Evolutionary conservation across 2,888 invertebrate genomes (phyloP), one percentile per base, ranked within the genome.

Genomic region (Linnaemya vulpina): DNA sequence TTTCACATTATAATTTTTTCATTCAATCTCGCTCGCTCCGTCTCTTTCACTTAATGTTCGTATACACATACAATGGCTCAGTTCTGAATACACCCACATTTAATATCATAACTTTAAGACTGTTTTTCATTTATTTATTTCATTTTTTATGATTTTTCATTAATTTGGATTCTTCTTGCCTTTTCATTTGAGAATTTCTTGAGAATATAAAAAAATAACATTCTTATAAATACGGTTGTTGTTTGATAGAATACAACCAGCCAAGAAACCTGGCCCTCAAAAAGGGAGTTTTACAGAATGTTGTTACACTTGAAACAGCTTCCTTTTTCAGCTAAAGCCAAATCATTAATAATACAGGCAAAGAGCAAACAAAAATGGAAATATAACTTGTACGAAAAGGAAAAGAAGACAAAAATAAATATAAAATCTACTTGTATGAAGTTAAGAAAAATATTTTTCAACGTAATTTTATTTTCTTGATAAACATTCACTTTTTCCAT

Each of bases 61-160:
- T 17, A 46, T 10, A n/a, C 46, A 20, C 20, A 30, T 58, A 20
- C 20, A 10, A 13, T n/a, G 13, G 40, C 25, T 60, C 53, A 3
- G 1, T 58, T 67, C n/a, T 30, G 38, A 40, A 65, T 8, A 13
- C 78, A 46, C 11, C 63, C 51, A 17, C 49, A 65, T 49, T 43
- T 60, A 13, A 58, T 40, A 20, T 40, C 5, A 40, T 17, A 22
- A 58, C n/a, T 40, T 58, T 4, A 10, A 67, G 17, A 30, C 0
- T n/a, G 40, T 49, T 20, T 58, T 68, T 55, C 68, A 62, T 68
- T 81, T 68, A 43, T 68, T 62, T 70, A 73, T 83, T 81, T 68
- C 20, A 78, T 58, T 76, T 86, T 65, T 78, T 71, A 83, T 70
- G 65, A 62, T 78, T 84, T 83, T 76, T 77, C 51, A 67, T 65